Conservation (phyloP, 2,113 vertebrate species). For the Drymodes brunneopygia region DNA sequence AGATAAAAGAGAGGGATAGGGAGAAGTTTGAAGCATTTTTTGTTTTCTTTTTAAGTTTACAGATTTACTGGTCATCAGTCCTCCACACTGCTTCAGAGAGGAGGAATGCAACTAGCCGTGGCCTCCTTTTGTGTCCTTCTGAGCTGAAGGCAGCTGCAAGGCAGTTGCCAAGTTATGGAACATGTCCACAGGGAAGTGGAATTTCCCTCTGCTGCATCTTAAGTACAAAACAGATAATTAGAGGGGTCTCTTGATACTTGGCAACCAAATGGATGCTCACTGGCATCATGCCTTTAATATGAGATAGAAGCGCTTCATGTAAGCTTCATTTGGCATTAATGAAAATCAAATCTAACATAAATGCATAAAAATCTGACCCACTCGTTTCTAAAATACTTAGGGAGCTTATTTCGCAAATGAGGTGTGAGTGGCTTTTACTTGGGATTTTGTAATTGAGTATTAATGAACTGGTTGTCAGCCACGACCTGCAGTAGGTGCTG, state of each 20-base stretch:
- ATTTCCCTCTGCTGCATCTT: constrained; percentile 55
- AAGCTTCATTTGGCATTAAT: constrained; percentile 59
- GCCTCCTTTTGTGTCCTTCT: neutral
- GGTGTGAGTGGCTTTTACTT: constrained; percentile 36
- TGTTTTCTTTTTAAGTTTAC: neutral
- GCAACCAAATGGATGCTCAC: constrained; percentile 56
- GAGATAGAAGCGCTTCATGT: constrained; percentile 47
- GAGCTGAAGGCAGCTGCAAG: neutral
- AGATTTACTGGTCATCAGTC: neutral
- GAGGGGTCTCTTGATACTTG: constrained; percentile 51
- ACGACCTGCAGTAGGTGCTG: neutral
- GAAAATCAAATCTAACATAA: constrained; percentile 60
- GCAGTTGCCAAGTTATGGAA: constrained; percentile 62
- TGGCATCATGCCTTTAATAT: constrained; percentile 63
- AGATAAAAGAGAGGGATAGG: neutral
- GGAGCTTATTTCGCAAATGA: constrained; percentile 60
- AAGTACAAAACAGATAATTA: constrained; percentile 64
- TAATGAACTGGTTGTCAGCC: constrained; percentile 26
- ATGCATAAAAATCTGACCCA: constrained; percentile 51
- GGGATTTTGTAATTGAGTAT: constrained; percentile 19
- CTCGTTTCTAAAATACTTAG: constrained; percentile 53
- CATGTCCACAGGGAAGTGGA: neutral
- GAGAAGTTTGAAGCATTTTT: neutral
- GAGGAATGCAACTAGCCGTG: neutral
- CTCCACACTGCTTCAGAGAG: neutral